phyloP scores from a whole-genome alignment of 92 coral and sea anemone genomes.

The Parazoanthus swiftii region DNA sequence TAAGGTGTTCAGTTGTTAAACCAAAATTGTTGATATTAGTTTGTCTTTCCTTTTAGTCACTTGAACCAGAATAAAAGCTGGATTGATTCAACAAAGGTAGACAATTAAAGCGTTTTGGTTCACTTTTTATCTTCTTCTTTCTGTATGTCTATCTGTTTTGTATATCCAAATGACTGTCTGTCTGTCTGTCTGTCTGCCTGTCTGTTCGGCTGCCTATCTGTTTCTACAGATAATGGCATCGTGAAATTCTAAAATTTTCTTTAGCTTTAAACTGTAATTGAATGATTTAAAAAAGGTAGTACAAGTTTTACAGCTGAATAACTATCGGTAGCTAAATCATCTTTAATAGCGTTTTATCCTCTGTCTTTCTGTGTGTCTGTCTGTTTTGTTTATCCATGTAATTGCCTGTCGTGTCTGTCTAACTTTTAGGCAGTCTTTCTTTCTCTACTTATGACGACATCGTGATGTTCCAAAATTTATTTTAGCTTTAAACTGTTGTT shows the following conservation, averaged over 20 bases:
- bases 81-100: background rate
- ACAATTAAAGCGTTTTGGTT: background rate
- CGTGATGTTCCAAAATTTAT: background rate
- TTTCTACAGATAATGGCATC: background rate
- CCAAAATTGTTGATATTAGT: no score
- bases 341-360: background rate
- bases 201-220: background rate
- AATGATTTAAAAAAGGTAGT: background rate
- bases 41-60: no score
- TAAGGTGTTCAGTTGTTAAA: no score
- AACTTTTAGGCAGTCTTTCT: background rate
- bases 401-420: background rate
- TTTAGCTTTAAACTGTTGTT: background rate
- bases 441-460: background rate
- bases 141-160: background rate
- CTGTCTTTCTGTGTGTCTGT: background rate
- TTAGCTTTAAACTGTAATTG: background rate
- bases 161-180: background rate
- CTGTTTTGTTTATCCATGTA: background rate
- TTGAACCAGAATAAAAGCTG: no score
- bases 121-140: background rate
- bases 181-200: background rate
- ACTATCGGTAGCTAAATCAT: background rate
- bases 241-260: background rate
- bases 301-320: background rate